A percentile compares a stretch with the other conserved stretches of the same genome.
Conservation (phyloP, 1,140 invertebrate genomes). For the Pseudomyrmex gracilis region DNA sequence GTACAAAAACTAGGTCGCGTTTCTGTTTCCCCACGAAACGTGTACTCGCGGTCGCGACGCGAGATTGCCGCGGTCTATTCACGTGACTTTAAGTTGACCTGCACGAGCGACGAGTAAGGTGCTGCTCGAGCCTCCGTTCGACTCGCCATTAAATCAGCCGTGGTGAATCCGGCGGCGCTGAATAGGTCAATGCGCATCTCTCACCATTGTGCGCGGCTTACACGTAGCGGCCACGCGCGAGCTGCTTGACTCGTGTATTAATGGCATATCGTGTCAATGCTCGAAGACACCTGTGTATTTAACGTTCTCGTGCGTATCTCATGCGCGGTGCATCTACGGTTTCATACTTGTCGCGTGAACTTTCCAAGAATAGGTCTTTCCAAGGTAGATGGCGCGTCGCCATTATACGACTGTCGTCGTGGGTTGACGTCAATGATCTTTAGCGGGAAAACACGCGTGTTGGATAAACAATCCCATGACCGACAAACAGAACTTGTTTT, state of each 20-base stretch:
- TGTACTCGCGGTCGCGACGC: not conserved
- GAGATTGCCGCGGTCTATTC: slow-evolving; percentile 32
- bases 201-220: slow-evolving; percentile 62
- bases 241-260: slow-evolving; percentile 43
- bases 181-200: slow-evolving; percentile 78
- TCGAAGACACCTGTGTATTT: slow-evolving; percentile 37
- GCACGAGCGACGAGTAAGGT: slow-evolving; percentile 53
- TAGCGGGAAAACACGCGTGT: slow-evolving; percentile 18
- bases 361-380: slow-evolving; percentile 46
- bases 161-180: slow-evolving; percentile 67
- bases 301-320: not conserved
- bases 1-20: slow-evolving; percentile 3
- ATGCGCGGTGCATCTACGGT: not conserved
- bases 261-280: slow-evolving; percentile 61
- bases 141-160: slow-evolving; percentile 69
- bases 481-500: not conserved
- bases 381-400: not conserved
- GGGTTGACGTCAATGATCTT: slow-evolving; percentile 46
- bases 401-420: slow-evolving; percentile 16
- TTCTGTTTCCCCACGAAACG: slow-evolving; percentile 10
- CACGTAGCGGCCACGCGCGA: slow-evolving; percentile 26
- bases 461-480: not conserved
- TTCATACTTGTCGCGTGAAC: slow-evolving; percentile 48
- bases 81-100: slow-evolving; percentile 55
- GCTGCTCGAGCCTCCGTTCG: slow-evolving; percentile 59